Base-by-base conservation (phyloP, 2,113 vertebrate species). In the Labeo rohita region DNA sequence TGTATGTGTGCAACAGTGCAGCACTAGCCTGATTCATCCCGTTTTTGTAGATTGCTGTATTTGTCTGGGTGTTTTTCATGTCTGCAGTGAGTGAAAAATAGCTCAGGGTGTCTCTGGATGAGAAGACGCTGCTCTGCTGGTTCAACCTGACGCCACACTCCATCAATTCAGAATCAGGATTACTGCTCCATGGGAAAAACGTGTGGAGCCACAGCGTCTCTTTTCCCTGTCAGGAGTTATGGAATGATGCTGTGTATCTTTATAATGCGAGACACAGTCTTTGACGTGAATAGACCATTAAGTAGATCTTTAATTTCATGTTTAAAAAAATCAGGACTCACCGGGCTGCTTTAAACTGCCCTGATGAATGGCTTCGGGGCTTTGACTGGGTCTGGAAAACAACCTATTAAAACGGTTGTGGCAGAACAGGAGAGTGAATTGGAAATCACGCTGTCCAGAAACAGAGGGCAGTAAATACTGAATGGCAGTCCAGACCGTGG, bases 121-220 rank as follows among this genome's bases (percentile, higher is more conserved):
- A 66, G 79, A 81, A n/a, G 63, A 52, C 28, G n/a, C 45, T 68
- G 63, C 80, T 83, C 23, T 54, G 65, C 80, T 83, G 63, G 80
- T 83, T 83, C 63, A 52, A 34, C 63, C 47, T 52, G 63, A 83
- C 28, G 28, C 47, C 80, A 83, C 80, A 70, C 80, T 70, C 15
- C 63, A 83, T 83, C 80, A 83, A 83, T 83, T 72, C 34, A 83
- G 68, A 68, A 83, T 83, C 34, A 73, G 81, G 18, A 83, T 83
- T 59, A 72, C 49, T 70, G 50, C 34, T 83, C 11, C 50, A 7
- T 50, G 49, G 28, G 23, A 70, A 83, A 59, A 56, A 43, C 36
- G 3, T 13, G 18, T 45, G 23, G 59, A 68, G 80, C 59, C 63
- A 21, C 12, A 66, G 23, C 3, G 3, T 83, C 47, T 83, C 80